Base-by-base conservation (phyloP, 2,888 invertebrate species). In the Antheraea assamensis region DNA sequence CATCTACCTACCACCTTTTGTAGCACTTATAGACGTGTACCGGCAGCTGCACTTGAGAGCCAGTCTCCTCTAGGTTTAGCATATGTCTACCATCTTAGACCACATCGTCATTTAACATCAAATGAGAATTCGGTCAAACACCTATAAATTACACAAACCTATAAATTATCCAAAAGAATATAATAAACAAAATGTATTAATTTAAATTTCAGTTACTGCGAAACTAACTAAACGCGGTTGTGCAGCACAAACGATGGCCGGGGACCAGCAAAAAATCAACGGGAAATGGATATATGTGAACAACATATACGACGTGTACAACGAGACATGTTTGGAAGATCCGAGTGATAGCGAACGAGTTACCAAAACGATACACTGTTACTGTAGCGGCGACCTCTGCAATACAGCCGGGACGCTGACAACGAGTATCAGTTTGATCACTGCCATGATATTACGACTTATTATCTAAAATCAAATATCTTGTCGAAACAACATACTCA, bases 341-440 rank as follows among this genome's bases (percentile, higher is more conserved):
- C 95, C 95, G 71, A 95, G 93, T 76, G 96, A 96, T 13, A 77
- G 75, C 3, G 92, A 95, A n/a, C 92, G 95, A 21, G 91, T 94
- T 2, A 95, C 96, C 2, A 95, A 93, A 58, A 94, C 96, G 0
- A 89, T 95, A 76, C 95, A 96, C 82, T 98, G 98, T 85, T 97
- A 97, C 85, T 98, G 98, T 83, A 94, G 96, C 72, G 96, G 96
- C 0, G 95, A 97, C 80, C 89, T 96, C 55, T 98, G 98, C 85
- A 98, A 98, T 86, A 21, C 55, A n/a, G 27, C 70, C 21, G 58
- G n/a, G 24, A 58, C 70, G 74, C 70, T 76, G 73, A 21, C 68
- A 8, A n/a, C 19, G 8, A 68, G 68, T 68, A 68, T 68, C n/a
- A n/a, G 35, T 21, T 35, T 68, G n/a, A 68, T 68, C 21, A 7